These are phyloP conservation scores for Ranitomeya imitator DNA, from an alignment of 2,113 vertebrate species.

Conservation along the genomic window DNA sequence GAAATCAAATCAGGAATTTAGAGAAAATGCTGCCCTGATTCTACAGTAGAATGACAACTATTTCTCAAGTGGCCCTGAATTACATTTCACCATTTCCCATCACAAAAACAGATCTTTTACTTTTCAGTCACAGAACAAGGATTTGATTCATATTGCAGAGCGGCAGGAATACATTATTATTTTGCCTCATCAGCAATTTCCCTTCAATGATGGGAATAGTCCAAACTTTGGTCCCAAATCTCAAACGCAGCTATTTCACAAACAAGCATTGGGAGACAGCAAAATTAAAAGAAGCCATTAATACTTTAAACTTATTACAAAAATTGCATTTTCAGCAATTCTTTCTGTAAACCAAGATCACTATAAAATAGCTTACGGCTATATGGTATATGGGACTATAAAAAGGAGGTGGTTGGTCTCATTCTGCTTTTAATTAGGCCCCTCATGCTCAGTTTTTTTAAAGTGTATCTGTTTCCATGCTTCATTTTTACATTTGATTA, in stretches of 20 bases:
- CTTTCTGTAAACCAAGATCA: neutral
- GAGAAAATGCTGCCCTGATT: neutral
- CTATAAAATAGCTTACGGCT: neutral
- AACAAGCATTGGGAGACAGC: neutral
- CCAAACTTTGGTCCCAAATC: neutral
- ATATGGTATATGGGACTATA: neutral
- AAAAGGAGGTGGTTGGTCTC: neutral
- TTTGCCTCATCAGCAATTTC: conserved; percentile 6
- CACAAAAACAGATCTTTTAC: conserved; percentile 9
- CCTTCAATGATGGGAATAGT: conserved; percentile 13
- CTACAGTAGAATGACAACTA: conserved; percentile 19
- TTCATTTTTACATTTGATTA: neutral
- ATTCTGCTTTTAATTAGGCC: neutral
- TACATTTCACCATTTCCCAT: conserved; percentile 13
- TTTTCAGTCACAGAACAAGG: conserved; percentile 26
- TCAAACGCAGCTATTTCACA: neutral
- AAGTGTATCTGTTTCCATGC: neutral
- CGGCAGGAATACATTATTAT: neutral
- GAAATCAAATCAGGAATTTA: neutral
- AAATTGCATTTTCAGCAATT: neutral
- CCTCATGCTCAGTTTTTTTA: neutral
- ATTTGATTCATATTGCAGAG: conserved; percentile 33
- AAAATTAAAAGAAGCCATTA: neutral
- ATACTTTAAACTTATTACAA: neutral
- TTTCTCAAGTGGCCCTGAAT: conserved; percentile 8